Percentiles rank a stretch among this genome's conserved stretches.
phyloP scores from a whole-genome alignment of 2,113 vertebrate genomes.

The Syrrhaptes paradoxus region DNA sequence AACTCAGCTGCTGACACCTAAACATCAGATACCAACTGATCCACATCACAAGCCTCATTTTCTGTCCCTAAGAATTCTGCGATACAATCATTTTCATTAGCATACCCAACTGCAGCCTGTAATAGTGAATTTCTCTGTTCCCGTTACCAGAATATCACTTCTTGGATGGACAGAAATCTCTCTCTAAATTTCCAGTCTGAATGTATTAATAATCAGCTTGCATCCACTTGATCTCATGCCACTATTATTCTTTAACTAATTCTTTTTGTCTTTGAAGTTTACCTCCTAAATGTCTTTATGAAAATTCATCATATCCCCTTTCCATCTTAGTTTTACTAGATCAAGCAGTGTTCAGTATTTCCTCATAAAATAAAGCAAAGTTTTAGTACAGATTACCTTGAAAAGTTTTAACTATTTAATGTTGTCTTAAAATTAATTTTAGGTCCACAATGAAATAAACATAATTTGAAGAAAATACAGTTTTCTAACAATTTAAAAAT shows the following conservation, averaged over 20 bases:
- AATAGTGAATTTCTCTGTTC: background rate
- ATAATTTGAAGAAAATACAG: background rate
- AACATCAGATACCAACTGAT: slow-evolving; percentile 65
- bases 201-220: background rate
- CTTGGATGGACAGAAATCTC: background rate
- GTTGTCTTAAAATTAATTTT: background rate
- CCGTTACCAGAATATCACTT: background rate
- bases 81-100: background rate
- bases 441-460: background rate
- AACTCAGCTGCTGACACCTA: slow-evolving; percentile 68
- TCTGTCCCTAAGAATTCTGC: slow-evolving; percentile 54
- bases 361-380: background rate
- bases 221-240: background rate
- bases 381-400: background rate
- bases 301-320: background rate
- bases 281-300: background rate
- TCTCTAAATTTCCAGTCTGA: slow-evolving; percentile 14
- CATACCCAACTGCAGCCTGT: background rate
- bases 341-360: background rate
- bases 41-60: slow-evolving; percentile 61
- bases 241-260: background rate
- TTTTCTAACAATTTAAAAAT: background rate
- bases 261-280: background rate
- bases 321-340: background rate
- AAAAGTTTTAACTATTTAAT: background rate